Evolutionary conservation across 2,888 invertebrate species (phyloP).

Genomic region (Drosophila kuntzei): DNA sequence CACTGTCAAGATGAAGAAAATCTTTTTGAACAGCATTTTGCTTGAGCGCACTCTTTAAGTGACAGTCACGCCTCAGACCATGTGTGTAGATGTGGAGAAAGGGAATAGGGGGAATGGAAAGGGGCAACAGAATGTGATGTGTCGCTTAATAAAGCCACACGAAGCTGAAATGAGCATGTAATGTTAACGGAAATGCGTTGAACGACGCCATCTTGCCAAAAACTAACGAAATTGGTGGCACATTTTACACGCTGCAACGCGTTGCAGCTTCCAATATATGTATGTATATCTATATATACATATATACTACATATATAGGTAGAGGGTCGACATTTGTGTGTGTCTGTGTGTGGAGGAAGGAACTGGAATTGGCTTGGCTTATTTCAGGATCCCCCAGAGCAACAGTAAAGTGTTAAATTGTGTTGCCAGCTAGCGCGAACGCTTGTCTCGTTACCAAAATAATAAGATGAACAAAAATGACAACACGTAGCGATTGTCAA

Average conservation of each 20-base stretch:
- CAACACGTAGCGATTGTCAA: constrained; percentile 9
- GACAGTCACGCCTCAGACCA: constrained; percentile 47
- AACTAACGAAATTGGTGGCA: constrained; percentile 42
- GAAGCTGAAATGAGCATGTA: constrained; percentile 80
- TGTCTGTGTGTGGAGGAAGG: neutral
- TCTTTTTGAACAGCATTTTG: constrained; percentile 65
- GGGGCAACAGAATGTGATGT: constrained; percentile 23
- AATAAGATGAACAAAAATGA: constrained; percentile 13
- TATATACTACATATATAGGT: constrained; percentile 2
- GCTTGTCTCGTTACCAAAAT: constrained; percentile 23
- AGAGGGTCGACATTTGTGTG: neutral
- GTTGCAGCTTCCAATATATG: constrained; percentile 30
- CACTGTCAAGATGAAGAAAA: constrained; percentile 24
- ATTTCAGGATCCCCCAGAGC: constrained; percentile 53
- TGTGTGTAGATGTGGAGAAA: constrained; percentile 3
- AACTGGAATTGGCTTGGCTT: constrained; percentile 57
- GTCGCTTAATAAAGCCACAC: constrained; percentile 75
- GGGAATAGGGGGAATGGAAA: neutral
- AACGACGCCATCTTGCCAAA: constrained; percentile 73
- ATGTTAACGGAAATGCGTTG: constrained; percentile 80
- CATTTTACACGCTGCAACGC: constrained; percentile 38
- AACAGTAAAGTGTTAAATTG: constrained; percentile 75
- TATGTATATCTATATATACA: neutral
- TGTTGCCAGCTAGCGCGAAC: constrained; percentile 51
- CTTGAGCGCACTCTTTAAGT: constrained; percentile 71